Evolutionary conservation across 2,113 vertebrate species (phyloP).

Genomic region (Corvus hawaiiensis): DNA sequence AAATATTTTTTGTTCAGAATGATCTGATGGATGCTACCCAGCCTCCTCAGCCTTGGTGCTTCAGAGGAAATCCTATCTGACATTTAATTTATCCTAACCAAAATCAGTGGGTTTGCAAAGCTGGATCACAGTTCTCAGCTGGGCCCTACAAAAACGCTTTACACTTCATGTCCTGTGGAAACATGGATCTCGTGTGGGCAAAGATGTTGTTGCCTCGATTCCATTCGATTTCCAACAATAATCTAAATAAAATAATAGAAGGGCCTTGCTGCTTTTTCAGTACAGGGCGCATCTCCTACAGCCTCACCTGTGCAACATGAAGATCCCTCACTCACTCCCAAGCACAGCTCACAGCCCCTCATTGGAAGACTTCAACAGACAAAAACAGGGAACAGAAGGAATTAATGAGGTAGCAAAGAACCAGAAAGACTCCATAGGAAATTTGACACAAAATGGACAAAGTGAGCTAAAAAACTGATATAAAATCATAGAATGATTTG

Average conservation of each 20-base stretch:
- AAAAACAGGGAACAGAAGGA: background rate
- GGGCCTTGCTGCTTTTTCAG: background rate
- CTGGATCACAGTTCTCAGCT: background rate
- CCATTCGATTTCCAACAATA: background rate
- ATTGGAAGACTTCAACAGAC: background rate
- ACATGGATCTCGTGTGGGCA: accelerated
- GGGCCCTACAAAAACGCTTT: background rate
- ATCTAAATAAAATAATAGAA: background rate
- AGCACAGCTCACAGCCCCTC: background rate
- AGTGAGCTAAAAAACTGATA: background rate
- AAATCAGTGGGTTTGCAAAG: background rate
- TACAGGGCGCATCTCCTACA: accelerated
- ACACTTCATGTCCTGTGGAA: background rate
- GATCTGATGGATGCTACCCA: background rate
- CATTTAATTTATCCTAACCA: background rate
- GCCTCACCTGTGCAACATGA: background rate
- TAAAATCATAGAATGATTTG: background rate
- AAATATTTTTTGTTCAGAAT: background rate
- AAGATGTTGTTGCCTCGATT: background rate
- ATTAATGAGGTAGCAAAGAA: background rate
- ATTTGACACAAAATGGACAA: background rate
- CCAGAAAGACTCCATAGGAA: background rate
- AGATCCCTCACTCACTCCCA: background rate
- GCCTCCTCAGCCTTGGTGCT: background rate
- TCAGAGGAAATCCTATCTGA: background rate